Base-by-base conservation (phyloP, 2,797 vertebrate genomes). In the Hemibagrus guttatus region DNA sequence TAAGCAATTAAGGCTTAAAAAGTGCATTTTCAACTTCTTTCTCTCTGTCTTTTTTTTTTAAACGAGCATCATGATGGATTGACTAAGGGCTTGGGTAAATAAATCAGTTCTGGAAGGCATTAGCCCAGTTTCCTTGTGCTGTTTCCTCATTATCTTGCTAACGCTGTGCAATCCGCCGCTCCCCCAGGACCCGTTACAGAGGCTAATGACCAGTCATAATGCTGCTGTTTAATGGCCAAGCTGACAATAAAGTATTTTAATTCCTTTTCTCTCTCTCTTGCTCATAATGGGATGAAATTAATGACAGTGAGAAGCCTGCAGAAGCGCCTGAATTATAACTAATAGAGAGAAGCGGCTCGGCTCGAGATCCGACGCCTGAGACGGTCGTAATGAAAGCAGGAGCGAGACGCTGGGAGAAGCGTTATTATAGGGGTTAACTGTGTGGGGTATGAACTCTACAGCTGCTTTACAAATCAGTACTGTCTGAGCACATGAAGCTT, bases 191-290 rank as follows among this genome's bases (percentile, higher is more conserved):
- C 87, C 75, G 92, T 95, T 95, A 92, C 93, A 92, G 92, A 94
- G 93, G 93, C 93, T 94, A 95, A 96, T 95, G 95, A 94, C 95
- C 91, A 92, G 89, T 93, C 89, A 91, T 94, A 93, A 95, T 93
- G 89, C 94, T 91, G 92, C 94, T 93, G 93, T 94, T 95, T 95
- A 95, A 95, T 89, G 90, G 92, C 91, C 93, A 80, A 81, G 91
- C 91, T 91, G 91, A 93, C 94, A 93, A 93, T 94, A 93, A 93
- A 95, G 93, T 91, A 90, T 93, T 93, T 92, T 93, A 93, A 95
- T 95, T 95, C 92, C 90, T 93, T 92, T 93, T 95, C 92, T 94
- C 93, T 93, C 92, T 35, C 92, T 94, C 91, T 94, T 92, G 49
- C 87, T 92, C 89, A 91, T 94, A 95, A 95, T 95, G 92, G 92